phyloP scores from a whole-genome alignment of 2,113 vertebrate species.

The Brachirus orientalis region DNA sequence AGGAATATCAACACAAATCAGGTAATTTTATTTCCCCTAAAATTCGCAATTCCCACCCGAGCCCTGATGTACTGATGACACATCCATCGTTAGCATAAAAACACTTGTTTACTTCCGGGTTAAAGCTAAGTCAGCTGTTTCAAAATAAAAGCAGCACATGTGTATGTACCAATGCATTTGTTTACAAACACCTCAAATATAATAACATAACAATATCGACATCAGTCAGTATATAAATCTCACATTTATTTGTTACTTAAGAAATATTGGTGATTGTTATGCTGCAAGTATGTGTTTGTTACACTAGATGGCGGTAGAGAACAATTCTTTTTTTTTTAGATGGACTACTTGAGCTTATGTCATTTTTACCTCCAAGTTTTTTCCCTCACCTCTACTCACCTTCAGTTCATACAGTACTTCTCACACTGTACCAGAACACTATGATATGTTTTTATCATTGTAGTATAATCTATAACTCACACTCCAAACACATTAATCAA shows the following conservation, averaged over 20 bases:
- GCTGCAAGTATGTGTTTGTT: not conserved
- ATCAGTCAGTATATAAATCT: not conserved
- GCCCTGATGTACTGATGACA: conserved; percentile 45
- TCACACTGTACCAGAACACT: not conserved
- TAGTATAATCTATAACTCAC: not conserved
- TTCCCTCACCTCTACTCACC: not conserved
- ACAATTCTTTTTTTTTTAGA: not conserved
- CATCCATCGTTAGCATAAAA: conserved; percentile 62
- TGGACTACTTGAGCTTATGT: too few species aligned
- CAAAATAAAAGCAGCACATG: conserved; percentile 42
- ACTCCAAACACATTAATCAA: not conserved
- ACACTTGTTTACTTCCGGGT: conserved; percentile 64
- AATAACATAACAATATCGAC: not conserved
- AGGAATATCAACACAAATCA: not conserved
- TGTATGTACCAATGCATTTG: not conserved
- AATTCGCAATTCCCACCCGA: conserved; percentile 37
- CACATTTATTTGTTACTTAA: not conserved
- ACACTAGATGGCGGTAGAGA: conserved; percentile 26
- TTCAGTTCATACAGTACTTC: not conserved
- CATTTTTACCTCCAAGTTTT: too few species aligned
- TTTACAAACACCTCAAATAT: not conserved
- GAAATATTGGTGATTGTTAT: not conserved
- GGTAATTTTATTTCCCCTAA: not conserved
- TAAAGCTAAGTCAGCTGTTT: not conserved
- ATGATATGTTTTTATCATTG: not conserved